A percentile compares a stretch with the other conserved stretches of the same genome.
Evolutionary conservation across 2,113 vertebrate genomes (phyloP).

Genomic region (Mionectes macconnelli): DNA sequence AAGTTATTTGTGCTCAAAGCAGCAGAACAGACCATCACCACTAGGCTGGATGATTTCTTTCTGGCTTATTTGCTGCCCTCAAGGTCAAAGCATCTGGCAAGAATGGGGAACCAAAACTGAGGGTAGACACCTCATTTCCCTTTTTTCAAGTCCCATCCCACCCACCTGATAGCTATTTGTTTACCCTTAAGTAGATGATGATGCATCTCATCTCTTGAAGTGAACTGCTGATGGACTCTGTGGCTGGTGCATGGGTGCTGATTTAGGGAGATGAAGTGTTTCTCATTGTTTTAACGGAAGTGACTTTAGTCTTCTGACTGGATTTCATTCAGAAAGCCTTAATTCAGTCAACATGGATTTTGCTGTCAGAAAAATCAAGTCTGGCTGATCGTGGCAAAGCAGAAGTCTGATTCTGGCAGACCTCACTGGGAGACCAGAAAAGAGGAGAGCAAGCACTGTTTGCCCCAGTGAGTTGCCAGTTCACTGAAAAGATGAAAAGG

Average conservation of each 20-base stretch:
- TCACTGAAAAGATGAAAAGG: neutral
- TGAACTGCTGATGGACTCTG: neutral
- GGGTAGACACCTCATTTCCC: accelerated
- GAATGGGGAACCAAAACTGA: neutral
- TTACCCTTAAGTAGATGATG: neutral
- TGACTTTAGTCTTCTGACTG: neutral
- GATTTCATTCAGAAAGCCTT: neutral
- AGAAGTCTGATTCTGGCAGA: neutral
- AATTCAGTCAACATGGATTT: neutral
- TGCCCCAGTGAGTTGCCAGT: neutral
- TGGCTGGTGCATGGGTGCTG: neutral
- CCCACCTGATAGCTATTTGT: neutral
- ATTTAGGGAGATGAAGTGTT: neutral
- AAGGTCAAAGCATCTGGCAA: neutral
- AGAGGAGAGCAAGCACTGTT: neutral
- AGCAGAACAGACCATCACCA: neutral
- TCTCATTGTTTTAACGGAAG: neutral
- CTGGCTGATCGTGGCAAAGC: neutral
- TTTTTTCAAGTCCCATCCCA: neutral
- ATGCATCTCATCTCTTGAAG: neutral
- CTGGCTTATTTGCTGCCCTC: neutral
- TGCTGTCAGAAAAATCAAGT: neutral
- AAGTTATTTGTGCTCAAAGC: neutral
- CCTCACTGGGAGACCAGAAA: neutral
- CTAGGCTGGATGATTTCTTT: neutral